Conservation (phyloP, 2,113 vertebrate genomes). For the Ceyx margarethae region DNA sequence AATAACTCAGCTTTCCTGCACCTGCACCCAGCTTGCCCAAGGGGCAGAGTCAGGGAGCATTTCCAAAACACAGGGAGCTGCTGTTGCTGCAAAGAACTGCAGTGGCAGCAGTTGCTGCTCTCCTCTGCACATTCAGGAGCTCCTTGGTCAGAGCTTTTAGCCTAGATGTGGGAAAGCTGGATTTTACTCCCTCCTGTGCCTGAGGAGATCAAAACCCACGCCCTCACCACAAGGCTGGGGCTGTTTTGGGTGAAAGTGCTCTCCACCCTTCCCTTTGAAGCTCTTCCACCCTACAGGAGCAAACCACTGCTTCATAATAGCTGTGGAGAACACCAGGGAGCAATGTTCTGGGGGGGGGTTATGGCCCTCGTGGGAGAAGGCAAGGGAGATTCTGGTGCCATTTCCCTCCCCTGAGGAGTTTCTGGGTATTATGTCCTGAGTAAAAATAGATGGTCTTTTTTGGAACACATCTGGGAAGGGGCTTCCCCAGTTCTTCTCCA, state of each 20-base stretch:
- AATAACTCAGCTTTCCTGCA: conserved; percentile 19
- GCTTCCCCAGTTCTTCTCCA: background rate
- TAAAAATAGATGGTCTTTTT: background rate
- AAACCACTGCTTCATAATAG: background rate
- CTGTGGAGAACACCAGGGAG: background rate
- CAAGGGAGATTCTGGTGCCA: background rate
- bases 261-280: conserved; percentile 58
- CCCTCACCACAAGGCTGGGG: background rate
- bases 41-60: background rate
- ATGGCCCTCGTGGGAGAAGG: background rate
- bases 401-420: conserved; percentile 4
- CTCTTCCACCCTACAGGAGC: conserved; percentile 26
- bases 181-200: background rate
- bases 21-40: conserved; percentile 10
- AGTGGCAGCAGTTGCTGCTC: background rate
- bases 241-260: conserved; percentile 59
- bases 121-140: background rate
- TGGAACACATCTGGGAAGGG: background rate
- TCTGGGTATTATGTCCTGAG: background rate
- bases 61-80: background rate
- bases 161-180: conserved; percentile 56
- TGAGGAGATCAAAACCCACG: background rate
- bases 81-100: background rate
- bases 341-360: background rate
- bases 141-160: background rate